Conservation (phyloP, 2,888 invertebrate genomes). For the Bruchidius siliquastri region DNA sequence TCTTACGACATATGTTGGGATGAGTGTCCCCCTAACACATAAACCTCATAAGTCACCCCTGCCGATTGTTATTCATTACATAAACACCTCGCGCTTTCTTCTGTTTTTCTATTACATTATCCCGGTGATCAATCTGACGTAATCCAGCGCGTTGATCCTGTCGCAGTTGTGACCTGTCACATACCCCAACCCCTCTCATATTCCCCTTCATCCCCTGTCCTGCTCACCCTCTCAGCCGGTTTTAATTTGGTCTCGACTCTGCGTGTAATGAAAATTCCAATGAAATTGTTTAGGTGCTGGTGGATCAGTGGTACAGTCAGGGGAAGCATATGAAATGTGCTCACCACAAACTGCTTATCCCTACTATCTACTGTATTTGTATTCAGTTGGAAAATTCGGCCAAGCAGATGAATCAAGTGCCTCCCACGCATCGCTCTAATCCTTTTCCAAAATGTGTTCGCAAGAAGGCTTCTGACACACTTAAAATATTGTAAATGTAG, state of each 20-base stretch:
- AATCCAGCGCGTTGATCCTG: slow-evolving; percentile 21
- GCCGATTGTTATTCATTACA: not conserved
- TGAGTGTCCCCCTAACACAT: not conserved
- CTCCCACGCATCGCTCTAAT: too few species aligned
- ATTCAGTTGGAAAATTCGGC: too few species aligned
- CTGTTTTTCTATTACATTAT: slow-evolving; percentile 16
- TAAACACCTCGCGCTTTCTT: not conserved
- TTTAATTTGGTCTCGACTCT: not conserved
- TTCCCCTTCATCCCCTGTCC: not conserved
- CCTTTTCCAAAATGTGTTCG: too few species aligned
- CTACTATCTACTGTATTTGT: too few species aligned
- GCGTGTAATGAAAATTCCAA: not conserved
- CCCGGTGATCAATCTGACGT: slow-evolving; percentile 22
- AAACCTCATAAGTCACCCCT: not conserved
- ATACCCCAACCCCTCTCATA: slow-evolving; percentile 1
- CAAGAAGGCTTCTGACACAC: too few species aligned
- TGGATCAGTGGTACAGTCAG: not conserved
- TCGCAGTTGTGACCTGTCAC: slow-evolving; percentile 21
- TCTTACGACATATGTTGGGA: not conserved
- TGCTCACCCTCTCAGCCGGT: not conserved
- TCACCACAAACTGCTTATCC: too few species aligned
- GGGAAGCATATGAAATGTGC: not conserved
- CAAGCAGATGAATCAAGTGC: too few species aligned
- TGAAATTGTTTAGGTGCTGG: not conserved
- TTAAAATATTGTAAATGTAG: too few species aligned